phyloP scores from a whole-genome alignment of 2,797 vertebrate genomes.

The Scolopax bukidnonensis region DNA sequence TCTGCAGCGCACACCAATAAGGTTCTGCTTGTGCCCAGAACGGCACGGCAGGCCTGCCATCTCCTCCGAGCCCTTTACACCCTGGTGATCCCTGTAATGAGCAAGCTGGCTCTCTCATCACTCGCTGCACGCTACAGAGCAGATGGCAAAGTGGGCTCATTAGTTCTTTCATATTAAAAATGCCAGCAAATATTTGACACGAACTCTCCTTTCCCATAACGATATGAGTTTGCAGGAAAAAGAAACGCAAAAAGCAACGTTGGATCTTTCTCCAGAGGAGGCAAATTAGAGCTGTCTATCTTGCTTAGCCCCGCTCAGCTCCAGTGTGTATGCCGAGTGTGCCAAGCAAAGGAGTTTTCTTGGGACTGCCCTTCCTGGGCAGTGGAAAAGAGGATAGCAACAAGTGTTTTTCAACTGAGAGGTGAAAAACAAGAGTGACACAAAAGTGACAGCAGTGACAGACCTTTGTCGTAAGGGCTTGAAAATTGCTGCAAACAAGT shows the following conservation, averaged over 20 bases:
- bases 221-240: background rate
- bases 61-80: background rate
- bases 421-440: background rate
- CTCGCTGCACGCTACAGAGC: accelerated
- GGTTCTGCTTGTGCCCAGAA: background rate
- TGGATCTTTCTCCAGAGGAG: background rate
- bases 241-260: background rate
- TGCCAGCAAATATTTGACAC: background rate
- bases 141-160: background rate
- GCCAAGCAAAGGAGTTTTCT: background rate
- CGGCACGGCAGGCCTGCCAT: background rate
- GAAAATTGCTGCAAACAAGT: background rate
- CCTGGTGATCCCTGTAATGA: background rate
- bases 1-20: background rate
- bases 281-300: background rate
- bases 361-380: background rate
- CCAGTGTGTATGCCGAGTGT: background rate
- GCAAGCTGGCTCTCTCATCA: background rate
- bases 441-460: background rate
- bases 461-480: background rate
- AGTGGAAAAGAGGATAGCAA: background rate
- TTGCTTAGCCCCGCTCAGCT: background rate
- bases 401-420: background rate
- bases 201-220: background rate
- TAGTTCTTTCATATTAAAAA: conserved; percentile 6